Evolutionary conservation across 2,797 vertebrate species (phyloP).

Genomic region (Hydrocynus forskahlii): DNA sequence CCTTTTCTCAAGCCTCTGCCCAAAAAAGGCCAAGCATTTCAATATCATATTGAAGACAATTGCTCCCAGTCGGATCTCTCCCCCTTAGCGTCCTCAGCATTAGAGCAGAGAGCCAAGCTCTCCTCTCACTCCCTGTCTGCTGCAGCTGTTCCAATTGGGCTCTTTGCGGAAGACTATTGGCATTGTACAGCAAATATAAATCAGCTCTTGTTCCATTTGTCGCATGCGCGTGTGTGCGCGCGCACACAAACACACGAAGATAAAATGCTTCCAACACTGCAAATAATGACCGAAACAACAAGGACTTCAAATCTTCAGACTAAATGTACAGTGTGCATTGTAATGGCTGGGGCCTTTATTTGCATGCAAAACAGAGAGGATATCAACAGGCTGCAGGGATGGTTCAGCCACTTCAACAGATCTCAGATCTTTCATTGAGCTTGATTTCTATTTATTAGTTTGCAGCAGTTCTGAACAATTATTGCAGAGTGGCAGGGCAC

Average conservation of each 20-base stretch:
- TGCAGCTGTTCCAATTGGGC: slow-evolving; percentile 61
- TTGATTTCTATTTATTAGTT: neutral
- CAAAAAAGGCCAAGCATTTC: slow-evolving; percentile 47
- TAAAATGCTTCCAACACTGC: slow-evolving; percentile 48
- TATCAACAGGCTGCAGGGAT: no score
- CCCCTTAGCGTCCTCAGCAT: slow-evolving; percentile 56
- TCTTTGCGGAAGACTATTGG: slow-evolving; percentile 46
- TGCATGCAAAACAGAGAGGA: no score
- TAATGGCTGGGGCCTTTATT: no score
- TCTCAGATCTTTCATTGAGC: neutral
- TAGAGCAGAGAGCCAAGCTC: slow-evolving; percentile 50
- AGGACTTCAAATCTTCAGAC: neutral
- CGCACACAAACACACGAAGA: slow-evolving; percentile 57
- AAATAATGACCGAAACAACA: slow-evolving; percentile 15
- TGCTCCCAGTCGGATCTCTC: slow-evolving; percentile 46
- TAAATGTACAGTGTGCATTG: neutral
- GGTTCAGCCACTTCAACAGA: no score
- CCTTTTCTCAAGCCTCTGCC: slow-evolving; percentile 42
- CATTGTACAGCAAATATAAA: slow-evolving; percentile 59
- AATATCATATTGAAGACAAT: slow-evolving; percentile 51
- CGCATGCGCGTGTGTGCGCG: neutral
- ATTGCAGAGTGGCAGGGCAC: no score
- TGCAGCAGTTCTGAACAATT: neutral
- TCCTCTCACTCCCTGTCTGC: slow-evolving; percentile 57
- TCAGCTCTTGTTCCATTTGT: slow-evolving; percentile 51